Percentiles rank a stretch among this genome's conserved stretches.
Evolutionary conservation across 2,113 vertebrate species (phyloP).

Genomic region (Marmota monax): DNA sequence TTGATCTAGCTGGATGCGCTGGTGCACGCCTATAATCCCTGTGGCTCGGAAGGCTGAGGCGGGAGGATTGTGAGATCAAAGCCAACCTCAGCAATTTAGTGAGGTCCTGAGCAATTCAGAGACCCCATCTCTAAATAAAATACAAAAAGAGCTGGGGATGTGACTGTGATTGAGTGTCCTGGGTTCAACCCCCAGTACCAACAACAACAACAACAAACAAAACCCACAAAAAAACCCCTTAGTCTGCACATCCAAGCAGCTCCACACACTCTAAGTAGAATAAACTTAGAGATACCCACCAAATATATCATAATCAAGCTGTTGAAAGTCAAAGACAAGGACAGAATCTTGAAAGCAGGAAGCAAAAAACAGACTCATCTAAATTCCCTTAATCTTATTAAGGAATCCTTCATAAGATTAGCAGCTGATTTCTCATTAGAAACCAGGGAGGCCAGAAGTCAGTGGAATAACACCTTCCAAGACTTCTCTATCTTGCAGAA

Average conservation of each 20-base stretch:
- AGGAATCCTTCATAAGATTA: not conserved
- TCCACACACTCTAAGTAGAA: not conserved
- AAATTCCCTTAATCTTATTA: not conserved
- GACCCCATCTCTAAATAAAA: too few species aligned
- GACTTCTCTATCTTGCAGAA: not conserved
- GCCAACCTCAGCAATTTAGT: too few species aligned
- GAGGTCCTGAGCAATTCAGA: too few species aligned
- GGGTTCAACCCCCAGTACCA: too few species aligned
- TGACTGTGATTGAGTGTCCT: too few species aligned
- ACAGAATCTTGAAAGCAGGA: not conserved
- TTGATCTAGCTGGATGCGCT: not conserved
- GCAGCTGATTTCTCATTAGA: not conserved
- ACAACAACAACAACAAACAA: too few species aligned
- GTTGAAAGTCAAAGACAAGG: not conserved
- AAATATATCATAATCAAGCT: not conserved
- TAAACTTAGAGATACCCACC: not conserved
- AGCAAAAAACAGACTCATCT: not conserved
- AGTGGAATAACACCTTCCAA: not conserved
- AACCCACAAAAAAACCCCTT: not conserved
- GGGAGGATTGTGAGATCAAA: too few species aligned
- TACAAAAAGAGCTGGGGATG: too few species aligned
- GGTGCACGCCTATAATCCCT: too few species aligned
- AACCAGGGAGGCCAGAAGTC: not conserved
- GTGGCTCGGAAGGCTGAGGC: too few species aligned
- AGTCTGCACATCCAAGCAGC: not conserved